phyloP scores from a whole-genome alignment of 2,113 vertebrate genomes.

The Tragelaphus buxtoni region DNA sequence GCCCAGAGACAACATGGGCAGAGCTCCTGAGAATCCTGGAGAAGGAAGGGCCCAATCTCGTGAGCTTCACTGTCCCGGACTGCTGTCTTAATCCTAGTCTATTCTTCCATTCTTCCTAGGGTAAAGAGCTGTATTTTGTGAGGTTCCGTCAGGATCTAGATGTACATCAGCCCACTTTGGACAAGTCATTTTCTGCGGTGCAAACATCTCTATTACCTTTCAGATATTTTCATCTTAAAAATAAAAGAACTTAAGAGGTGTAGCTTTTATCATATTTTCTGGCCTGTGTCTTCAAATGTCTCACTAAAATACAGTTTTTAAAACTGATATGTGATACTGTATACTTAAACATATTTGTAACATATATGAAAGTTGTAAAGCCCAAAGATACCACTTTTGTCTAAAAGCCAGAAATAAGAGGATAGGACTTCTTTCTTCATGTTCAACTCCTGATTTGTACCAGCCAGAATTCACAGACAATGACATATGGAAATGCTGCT shows the following conservation, averaged over 20 bases:
- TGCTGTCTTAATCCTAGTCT: neutral
- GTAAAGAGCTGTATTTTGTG: neutral
- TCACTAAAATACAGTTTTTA: neutral
- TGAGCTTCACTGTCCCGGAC: neutral
- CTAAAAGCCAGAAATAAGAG: neutral
- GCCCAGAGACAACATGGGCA: neutral
- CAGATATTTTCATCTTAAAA: conserved; percentile 20
- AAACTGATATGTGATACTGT: neutral
- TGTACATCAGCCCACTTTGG: neutral
- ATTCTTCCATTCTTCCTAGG: neutral
- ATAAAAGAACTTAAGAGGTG: conserved; percentile 2
- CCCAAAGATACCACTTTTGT: neutral
- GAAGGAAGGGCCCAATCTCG: neutral
- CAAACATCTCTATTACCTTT: neutral
- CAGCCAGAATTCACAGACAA: neutral
- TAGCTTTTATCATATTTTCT: neutral
- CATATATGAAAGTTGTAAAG: neutral
- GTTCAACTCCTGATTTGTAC: neutral
- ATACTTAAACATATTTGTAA: neutral
- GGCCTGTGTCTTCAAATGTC: neutral
- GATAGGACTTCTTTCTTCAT: neutral
- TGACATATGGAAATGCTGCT: neutral
- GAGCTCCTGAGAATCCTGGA: neutral
- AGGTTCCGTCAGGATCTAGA: neutral
- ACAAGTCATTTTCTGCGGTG: neutral